Percentiles rank a stretch among this genome's conserved stretches.
Evolutionary conservation across 2,113 vertebrate genomes (phyloP).

Genomic region (Urocolius indicus): DNA sequence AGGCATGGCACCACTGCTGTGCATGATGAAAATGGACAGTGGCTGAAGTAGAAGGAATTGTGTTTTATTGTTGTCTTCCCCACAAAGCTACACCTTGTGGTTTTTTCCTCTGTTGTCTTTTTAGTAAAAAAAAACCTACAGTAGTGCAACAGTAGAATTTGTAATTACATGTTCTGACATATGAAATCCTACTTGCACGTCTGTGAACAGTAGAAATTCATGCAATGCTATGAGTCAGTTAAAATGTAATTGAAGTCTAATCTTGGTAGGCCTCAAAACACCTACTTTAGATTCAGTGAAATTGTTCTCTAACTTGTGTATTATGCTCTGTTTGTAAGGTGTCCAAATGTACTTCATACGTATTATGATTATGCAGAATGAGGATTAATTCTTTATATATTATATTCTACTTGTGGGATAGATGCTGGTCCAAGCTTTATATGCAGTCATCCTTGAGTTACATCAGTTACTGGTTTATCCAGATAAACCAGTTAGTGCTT

Average conservation of each 20-base stretch:
- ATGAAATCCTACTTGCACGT: not conserved
- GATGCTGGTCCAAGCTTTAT: not conserved
- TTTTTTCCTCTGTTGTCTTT: not conserved
- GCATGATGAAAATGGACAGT: not conserved
- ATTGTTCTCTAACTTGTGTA: not conserved
- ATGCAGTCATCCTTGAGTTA: rapidly evolving
- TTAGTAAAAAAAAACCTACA: not conserved
- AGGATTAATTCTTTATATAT: not conserved
- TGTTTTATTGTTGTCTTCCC: not conserved
- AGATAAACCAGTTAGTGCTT: not conserved
- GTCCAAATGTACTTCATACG: not conserved
- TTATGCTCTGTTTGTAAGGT: not conserved
- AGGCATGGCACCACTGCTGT: not conserved
- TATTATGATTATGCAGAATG: not conserved
- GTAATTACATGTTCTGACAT: not conserved
- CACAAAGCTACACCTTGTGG: not conserved
- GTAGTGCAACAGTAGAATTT: not conserved
- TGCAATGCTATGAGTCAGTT: not conserved
- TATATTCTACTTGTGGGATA: not conserved
- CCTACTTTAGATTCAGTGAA: not conserved
- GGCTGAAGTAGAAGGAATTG: not conserved
- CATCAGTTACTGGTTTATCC: not conserved
- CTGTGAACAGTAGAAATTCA: not conserved
- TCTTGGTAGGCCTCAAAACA: not conserved
- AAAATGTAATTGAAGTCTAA: not conserved